Evolutionary conservation across 2,797 vertebrate genomes (phyloP), one percentile per base, ranked within the genome.

Genomic region (Sebastes iracundus): DNA sequence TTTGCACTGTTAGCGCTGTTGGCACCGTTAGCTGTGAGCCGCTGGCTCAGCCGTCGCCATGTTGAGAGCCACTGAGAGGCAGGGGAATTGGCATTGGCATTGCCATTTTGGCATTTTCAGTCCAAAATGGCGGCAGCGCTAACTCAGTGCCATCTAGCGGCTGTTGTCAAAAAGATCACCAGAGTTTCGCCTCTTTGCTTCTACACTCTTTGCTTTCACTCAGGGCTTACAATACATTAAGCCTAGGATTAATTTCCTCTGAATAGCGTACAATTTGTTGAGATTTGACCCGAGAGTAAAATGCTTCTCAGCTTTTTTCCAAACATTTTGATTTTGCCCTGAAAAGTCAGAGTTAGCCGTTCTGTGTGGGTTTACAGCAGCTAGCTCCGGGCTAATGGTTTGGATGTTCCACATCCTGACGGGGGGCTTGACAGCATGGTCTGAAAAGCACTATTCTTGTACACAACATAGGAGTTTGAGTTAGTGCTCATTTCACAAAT

Each of bases 401-500:
- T 16, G 13, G 20, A 9, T 55, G 2, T 16, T 33, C 28, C 28
- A 55, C 49, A 52, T 52, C 49, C 49, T 49, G 25, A 53, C 6
- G 6, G 1, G 14, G 16, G 22, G 59, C 53, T 38, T 18, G 28
- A 25, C 33, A 16, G 10, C 22, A 4, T 60, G 18, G 16, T 53
- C 33, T 53, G 28, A 52, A 59, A n/a, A 58, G 6, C 25, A 6
- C 2, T 46, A 6, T 10, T 30, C 23, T 23, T 33, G 6, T 46
- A 22, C 20, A 22, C 5, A 59, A 28, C 42, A 38, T 18, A 35
- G 77, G 16, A 9, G n/a, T 72, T 42, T n/a, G 4, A 66, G 59
- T 11, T 61, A 20, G 2, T 73, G 13, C 16, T 75, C 61, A 9
- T 65, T 64, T 56, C 32, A 68, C 20, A 63, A 75, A 33, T 12